These are phyloP conservation scores for Wiebesia pumilae DNA, from an alignment of 1,140 invertebrate genomes.

Conservation along the genomic window DNA sequence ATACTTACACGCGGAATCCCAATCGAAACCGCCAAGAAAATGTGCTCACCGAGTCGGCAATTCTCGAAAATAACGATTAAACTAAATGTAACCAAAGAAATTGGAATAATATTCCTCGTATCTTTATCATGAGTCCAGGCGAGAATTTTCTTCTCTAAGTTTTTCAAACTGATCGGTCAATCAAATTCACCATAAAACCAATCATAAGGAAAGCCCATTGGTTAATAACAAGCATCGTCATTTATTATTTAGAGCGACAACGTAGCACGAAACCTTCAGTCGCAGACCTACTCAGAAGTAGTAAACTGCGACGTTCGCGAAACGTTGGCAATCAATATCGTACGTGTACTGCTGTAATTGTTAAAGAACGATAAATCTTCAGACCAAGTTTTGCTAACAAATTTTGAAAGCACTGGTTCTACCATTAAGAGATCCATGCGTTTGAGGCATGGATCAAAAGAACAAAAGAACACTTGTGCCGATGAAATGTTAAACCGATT, in stretches of 20 bases:
- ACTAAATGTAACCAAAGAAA: too few relatives aligned
- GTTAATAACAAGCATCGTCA: not conserved
- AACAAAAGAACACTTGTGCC: too few relatives aligned
- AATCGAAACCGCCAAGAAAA: too few relatives aligned
- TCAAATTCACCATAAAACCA: not conserved
- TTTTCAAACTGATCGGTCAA: not conserved
- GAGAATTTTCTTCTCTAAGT: not conserved
- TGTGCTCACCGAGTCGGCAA: too few relatives aligned
- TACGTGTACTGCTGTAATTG: not conserved
- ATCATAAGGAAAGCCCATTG: not conserved
- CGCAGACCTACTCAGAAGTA: not conserved
- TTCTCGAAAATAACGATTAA: too few relatives aligned
- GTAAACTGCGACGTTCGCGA: not conserved
- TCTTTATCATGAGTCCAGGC: not conserved
- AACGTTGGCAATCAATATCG: not conserved
- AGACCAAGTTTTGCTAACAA: not conserved
- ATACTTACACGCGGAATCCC: too few relatives aligned
- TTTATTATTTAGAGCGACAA: not conserved
- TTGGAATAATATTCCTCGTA: too few relatives aligned
- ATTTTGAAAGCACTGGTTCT: not conserved
- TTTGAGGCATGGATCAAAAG: too few relatives aligned
- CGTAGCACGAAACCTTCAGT: not conserved
- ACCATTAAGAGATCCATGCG: too few relatives aligned
- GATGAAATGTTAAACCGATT: too few relatives aligned
- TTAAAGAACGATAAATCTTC: not conserved